Percentiles rank a stretch among this genome's conserved stretches.
These are phyloP conservation scores for Trichomycterus rosablanca DNA, from an alignment of 2,113 vertebrate species.

Conservation along the genomic window DNA sequence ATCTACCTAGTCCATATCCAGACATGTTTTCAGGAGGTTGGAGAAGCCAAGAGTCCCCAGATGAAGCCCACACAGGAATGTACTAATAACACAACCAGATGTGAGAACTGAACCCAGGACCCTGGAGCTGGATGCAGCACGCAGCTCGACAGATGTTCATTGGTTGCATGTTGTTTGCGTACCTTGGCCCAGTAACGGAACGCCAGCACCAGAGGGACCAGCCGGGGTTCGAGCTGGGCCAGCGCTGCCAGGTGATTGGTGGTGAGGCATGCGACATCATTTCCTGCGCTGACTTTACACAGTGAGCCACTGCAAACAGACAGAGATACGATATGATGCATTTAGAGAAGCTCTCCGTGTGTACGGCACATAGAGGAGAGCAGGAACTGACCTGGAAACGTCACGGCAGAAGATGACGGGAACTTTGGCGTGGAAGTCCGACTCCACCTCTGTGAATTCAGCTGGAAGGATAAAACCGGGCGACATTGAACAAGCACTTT, in stretches of 20 bases:
- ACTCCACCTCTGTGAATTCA: slow-evolving; percentile 87
- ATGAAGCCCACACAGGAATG: no score
- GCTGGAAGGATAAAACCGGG: no score
- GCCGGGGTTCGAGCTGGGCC: slow-evolving; percentile 82
- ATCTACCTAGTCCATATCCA: no score
- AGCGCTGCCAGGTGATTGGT: slow-evolving; percentile 90
- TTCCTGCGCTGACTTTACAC: slow-evolving; percentile 96
- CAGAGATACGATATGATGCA: neutral
- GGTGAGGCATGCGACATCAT: slow-evolving; percentile 94
- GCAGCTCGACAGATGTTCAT: no score
- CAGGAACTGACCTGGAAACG: slow-evolving; percentile 72
- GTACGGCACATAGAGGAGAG: neutral
- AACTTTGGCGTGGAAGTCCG: slow-evolving; percentile 98
- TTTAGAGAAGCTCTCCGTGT: neutral
- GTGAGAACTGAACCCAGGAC: no score
- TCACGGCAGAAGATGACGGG: slow-evolving; percentile 93
- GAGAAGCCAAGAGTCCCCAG: no score
- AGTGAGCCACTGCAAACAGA: slow-evolving; percentile 73
- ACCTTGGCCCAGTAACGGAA: slow-evolving; percentile 97
- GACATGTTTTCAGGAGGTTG: no score
- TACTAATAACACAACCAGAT: no score
- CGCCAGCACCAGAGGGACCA: slow-evolving; percentile 88
- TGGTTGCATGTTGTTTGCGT: no score
- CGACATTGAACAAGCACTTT: no score
- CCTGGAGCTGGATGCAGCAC: no score